Conservation (phyloP, 2,888 invertebrate genomes). For the Ormyrus labotus region DNA sequence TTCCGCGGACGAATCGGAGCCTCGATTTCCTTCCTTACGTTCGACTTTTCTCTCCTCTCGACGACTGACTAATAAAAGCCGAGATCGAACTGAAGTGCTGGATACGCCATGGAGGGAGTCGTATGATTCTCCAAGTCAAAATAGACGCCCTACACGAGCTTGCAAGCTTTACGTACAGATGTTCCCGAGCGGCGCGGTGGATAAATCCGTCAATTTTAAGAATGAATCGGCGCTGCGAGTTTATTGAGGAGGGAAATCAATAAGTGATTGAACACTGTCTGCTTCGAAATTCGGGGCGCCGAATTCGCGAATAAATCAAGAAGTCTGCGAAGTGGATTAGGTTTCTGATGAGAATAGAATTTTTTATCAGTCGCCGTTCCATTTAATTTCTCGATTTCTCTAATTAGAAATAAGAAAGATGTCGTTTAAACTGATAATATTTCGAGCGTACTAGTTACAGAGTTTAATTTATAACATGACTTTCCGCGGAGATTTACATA, state of each 20-base stretch:
- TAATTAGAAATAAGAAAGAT: too few relatives aligned
- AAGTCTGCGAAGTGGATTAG: neutral
- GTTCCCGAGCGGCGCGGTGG: neutral
- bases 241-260: slow-evolving; percentile 13
- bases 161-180: neutral
- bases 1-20: slow-evolving; percentile 46
- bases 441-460: too few relatives aligned
- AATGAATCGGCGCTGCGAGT: neutral
- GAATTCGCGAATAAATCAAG: neutral
- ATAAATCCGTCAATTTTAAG: slow-evolving; percentile 17
- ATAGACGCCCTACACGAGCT: neutral
- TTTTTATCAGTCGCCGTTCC: too few relatives aligned
- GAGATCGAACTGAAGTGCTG: slow-evolving; percentile 56
- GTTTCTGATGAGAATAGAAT: too few relatives aligned
- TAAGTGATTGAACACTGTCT: slow-evolving; percentile 16
- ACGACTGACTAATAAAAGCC: slow-evolving; percentile 66
- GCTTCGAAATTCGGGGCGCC: slow-evolving; percentile 9
- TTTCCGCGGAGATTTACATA: too few relatives aligned
- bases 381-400: too few relatives aligned
- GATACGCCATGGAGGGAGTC: slow-evolving; percentile 42
- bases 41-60: slow-evolving; percentile 65
- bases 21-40: slow-evolving; percentile 17
- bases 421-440: too few relatives aligned
- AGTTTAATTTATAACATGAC: too few relatives aligned
- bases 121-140: slow-evolving; percentile 30